These are phyloP conservation scores for Leptestheria dahalacensis DNA, from an alignment of 1,140 invertebrate species.

Conservation along the genomic window DNA sequence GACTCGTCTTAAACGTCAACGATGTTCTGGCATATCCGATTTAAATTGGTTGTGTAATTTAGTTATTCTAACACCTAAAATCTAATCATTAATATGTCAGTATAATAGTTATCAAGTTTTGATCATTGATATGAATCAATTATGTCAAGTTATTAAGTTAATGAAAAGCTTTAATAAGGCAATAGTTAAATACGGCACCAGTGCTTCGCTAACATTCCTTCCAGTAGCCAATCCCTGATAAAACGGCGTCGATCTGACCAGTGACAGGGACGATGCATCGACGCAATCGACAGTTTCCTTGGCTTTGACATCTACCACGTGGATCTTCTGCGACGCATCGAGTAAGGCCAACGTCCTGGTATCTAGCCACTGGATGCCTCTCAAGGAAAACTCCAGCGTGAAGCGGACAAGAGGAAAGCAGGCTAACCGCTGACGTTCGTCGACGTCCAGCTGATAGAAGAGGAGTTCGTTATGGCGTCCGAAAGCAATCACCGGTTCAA, in stretches of 20 bases:
- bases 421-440: constrained; percentile 1
- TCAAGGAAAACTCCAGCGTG: constrained; percentile 5
- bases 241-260: constrained; percentile 34
- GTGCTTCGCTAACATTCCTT: constrained; percentile 56
- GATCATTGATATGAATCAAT: too few relatives aligned
- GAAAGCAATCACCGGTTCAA: constrained; percentile 74
- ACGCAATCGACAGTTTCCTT: constrained; percentile 17
- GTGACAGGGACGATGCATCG: constrained; percentile 28
- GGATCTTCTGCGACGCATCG: constrained; percentile 3
- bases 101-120: too few relatives aligned
- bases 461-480: constrained; percentile 59
- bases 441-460: constrained; percentile 54
- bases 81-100: too few relatives aligned
- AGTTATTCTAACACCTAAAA: too few relatives aligned
- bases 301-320: constrained; percentile 10
- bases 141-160: too few relatives aligned
- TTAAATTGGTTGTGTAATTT: too few relatives aligned
- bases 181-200: constrained; percentile 31
- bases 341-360: constrained; percentile 15
- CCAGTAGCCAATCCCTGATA: constrained; percentile 41
- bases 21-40: too few relatives aligned
- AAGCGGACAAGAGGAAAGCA: constrained; percentile 9
- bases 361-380: constrained; percentile 9
- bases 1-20: too few relatives aligned
- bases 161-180: constrained; percentile 3